Evolutionary conservation across 2,113 vertebrate species (phyloP), one percentile per base, ranked within the genome.

Genomic region (Indicator indicator): DNA sequence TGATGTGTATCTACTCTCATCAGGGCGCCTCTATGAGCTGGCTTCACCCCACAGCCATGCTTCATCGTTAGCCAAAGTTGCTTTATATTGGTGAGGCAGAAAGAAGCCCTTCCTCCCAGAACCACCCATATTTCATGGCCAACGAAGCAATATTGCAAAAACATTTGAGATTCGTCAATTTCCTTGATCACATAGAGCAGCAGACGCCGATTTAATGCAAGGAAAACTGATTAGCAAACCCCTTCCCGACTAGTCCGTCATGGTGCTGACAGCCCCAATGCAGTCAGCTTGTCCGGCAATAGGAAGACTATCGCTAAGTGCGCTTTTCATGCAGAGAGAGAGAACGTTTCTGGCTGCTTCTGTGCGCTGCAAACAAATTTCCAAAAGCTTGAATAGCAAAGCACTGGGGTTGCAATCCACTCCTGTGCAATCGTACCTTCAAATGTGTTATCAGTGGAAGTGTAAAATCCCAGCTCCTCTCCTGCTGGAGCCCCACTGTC

Each of bases 61-160:
- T 78, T 97, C 95, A 95, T 94, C 73, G 2, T 95, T 94, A 96
- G 88, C 90, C 62, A 40, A 95, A 94, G 89, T 95, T 95, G 88
- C 94, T 95, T 88, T 95, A 94, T 94, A 90, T 95, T 85, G 12
- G 67, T 74, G 93, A 95, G 83, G 63, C 76, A 74, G 83, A 94
- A 95, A 88, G 54, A 83, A 95, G 88, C 80, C 9, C 5, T 67
- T 92, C 90, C 85, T 94, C 93, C 88, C 55, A 32, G 93, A 96
- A 78, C 83, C 91, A 78, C 90, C 91, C 91, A 56, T 95, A 91
- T 97, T 95, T 97, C 95, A 96, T 94, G 91, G 96, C 91, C 94
- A 96, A 93, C 95, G 94, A 94, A 95, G 83, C 96, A 95, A 90
- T 90, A 95, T 82, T 38, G 88, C 93, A 72, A 91, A 96, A 96